Conservation (phyloP, 2,888 invertebrate species). For the Ecdyonurus torrentis region DNA sequence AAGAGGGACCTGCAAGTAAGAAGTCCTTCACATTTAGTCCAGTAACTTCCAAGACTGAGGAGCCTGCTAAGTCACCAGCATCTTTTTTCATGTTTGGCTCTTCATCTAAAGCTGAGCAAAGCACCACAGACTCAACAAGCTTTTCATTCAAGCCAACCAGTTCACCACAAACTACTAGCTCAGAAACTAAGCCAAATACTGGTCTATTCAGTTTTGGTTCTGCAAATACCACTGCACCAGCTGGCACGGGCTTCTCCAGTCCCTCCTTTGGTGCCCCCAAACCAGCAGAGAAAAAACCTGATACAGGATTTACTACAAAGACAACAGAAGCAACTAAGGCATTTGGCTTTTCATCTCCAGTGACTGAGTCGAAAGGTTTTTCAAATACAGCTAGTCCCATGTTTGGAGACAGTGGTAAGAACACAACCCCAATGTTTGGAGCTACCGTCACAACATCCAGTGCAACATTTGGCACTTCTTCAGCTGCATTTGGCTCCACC, state of each 20-base stretch:
- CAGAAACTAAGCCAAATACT: not conserved
- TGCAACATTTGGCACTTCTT: not conserved
- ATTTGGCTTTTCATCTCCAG: not conserved
- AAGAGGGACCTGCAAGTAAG: not conserved
- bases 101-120: not conserved
- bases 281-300: not conserved
- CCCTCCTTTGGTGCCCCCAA: not conserved
- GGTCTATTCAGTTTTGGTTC: not conserved
- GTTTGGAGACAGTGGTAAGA: not conserved
- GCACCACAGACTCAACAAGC: not conserved
- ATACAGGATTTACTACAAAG: not conserved
- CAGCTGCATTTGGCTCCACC: not conserved
- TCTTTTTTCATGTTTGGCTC: not conserved
- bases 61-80: not conserved
- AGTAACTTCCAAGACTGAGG: not conserved
- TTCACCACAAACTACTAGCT: not conserved
- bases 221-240: not conserved
- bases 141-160: not conserved
- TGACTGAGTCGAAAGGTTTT: not conserved
- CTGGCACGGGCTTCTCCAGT: not conserved
- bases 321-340: not conserved
- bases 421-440: not conserved
- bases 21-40: not conserved
- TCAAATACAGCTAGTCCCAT: too few species aligned
- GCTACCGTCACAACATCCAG: not conserved